phyloP scores from a whole-genome alignment of 2,888 invertebrate species.

The Schizaphis graminum region DNA sequence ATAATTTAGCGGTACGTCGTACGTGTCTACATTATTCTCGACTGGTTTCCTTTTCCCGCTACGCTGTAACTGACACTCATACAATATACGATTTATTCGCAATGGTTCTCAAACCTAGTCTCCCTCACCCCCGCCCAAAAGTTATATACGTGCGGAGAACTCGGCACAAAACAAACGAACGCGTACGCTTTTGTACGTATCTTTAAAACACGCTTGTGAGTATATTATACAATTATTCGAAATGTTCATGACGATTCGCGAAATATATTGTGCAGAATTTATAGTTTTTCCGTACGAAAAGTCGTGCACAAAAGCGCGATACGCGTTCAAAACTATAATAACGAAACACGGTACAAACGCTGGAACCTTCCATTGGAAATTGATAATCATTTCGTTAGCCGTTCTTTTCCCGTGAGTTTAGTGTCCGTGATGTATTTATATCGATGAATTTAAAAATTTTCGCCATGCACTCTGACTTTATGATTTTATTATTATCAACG shows the following conservation, averaged over 20 bases:
- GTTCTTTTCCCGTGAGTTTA: background rate
- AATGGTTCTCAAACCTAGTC: conserved; percentile 56
- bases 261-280: background rate
- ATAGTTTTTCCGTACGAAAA: background rate
- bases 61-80: background rate
- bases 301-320: background rate
- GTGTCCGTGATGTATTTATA: background rate
- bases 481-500: background rate
- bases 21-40: conserved; percentile 15
- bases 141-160: background rate
- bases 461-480: background rate
- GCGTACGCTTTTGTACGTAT: background rate
- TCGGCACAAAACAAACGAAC: background rate
- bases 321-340: background rate
- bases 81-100: conserved; percentile 29
- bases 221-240: background rate
- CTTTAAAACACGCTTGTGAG: background rate
- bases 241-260: no score
- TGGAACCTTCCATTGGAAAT: background rate
- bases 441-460: background rate
- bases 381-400: background rate
- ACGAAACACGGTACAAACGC: background rate
- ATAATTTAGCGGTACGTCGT: conserved; percentile 53
- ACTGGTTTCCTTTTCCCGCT: conserved; percentile 25
- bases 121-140: background rate